A percentile compares a stretch with the other conserved stretches of the same genome.
phyloP scores from a whole-genome alignment of 2,113 vertebrate genomes.

The Tauraco erythrolophus region DNA sequence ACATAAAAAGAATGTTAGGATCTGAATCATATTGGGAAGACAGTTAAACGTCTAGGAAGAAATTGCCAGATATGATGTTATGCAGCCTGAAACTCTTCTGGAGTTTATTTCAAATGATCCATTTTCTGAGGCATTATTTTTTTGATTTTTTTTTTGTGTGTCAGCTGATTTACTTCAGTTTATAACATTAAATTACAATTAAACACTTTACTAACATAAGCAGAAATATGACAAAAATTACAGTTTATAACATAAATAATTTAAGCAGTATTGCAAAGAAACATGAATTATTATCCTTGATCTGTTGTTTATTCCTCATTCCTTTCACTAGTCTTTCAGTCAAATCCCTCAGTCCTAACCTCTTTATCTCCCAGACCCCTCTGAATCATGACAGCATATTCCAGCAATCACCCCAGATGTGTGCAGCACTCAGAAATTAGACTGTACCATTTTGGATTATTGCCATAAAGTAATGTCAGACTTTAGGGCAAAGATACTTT shows the following conservation, averaged over 20 bases:
- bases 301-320: neutral
- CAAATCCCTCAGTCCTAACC: neutral
- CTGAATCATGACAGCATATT: neutral
- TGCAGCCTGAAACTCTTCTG: slow-evolving; percentile 47
- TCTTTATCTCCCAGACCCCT: neutral
- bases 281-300: neutral
- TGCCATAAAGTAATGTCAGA: neutral
- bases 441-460: neutral
- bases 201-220: slow-evolving; percentile 3
- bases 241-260: neutral
- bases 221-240: slow-evolving; percentile 45
- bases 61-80: slow-evolving; percentile 31
- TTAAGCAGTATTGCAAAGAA: neutral
- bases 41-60: slow-evolving; percentile 32
- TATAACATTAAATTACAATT: slow-evolving; percentile 26
- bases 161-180: slow-evolving; percentile 28
- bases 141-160: neutral
- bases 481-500: neutral
- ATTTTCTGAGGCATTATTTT: slow-evolving; percentile 42
- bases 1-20: slow-evolving; percentile 52
- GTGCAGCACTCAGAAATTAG: neutral
- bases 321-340: neutral
- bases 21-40: slow-evolving; percentile 55
- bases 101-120: slow-evolving; percentile 69
- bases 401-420: neutral